Evolutionary conservation across 2,113 vertebrate genomes (phyloP).

Genomic region (Rostratula benghalensis): DNA sequence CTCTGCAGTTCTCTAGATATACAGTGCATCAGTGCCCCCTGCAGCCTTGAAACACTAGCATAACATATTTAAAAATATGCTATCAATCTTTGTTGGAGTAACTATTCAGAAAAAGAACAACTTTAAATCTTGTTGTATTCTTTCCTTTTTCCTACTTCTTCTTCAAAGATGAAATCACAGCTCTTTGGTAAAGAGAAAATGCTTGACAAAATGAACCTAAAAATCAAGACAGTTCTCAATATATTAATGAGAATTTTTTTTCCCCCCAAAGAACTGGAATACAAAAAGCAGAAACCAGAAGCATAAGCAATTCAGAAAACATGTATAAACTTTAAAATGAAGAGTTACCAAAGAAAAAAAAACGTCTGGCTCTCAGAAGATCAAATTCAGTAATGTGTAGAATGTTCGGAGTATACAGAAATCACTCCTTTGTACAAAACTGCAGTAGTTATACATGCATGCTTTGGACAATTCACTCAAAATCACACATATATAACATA

Average conservation of each 20-base stretch:
- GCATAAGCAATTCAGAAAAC: neutral
- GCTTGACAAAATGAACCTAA: neutral
- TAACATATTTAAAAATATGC: neutral
- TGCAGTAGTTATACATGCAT: neutral
- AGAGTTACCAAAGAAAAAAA: neutral
- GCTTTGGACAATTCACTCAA: neutral
- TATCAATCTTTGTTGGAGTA: neutral
- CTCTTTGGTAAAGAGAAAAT: neutral
- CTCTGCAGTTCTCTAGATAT: neutral
- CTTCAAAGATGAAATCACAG: neutral
- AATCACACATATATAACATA: neutral
- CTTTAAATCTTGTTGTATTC: neutral
- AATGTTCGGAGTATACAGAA: neutral
- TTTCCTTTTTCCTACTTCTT: neutral
- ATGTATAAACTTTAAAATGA: neutral
- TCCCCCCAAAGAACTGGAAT: fast-evolving
- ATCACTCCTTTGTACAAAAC: neutral
- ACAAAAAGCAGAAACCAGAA: neutral
- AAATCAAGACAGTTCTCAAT: neutral
- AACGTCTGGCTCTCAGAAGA: neutral
- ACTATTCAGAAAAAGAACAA: neutral
- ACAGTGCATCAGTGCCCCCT: slow-evolving; percentile 75
- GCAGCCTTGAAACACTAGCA: slow-evolving; percentile 25
- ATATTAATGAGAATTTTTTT: neutral
- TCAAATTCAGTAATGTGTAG: neutral